Evolutionary conservation across 2,113 vertebrate species (phyloP).

Genomic region (Calidris pygmaea): DNA sequence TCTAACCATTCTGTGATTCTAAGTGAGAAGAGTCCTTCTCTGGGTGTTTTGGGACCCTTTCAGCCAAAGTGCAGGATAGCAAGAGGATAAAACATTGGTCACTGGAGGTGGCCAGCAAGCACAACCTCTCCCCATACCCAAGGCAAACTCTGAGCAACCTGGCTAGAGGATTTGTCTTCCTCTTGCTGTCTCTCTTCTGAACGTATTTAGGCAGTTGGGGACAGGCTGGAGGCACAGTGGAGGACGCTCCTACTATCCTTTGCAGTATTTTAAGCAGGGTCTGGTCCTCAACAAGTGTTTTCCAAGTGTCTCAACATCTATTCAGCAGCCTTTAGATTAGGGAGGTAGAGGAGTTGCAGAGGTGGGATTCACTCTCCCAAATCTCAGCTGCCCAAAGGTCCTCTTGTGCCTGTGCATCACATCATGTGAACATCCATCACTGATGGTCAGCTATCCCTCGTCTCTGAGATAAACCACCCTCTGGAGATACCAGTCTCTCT

Average conservation of each 20-base stretch:
- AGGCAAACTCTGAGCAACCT: neutral
- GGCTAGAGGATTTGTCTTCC: neutral
- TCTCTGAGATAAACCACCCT: neutral
- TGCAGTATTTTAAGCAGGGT: neutral
- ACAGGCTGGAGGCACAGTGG: neutral
- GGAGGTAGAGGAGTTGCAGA: neutral
- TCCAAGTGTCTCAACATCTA: neutral
- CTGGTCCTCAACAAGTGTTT: neutral
- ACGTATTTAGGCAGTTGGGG: neutral
- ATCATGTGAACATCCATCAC: neutral
- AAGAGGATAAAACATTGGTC: neutral
- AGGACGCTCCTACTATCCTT: neutral
- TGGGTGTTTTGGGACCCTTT: neutral
- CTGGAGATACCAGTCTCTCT: neutral
- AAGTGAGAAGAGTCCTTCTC: neutral
- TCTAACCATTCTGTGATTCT: neutral
- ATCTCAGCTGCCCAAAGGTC: neutral
- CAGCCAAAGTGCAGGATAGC: neutral
- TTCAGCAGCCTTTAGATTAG: neutral
- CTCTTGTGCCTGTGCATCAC: neutral
- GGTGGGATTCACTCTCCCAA: neutral
- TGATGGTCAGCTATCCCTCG: neutral
- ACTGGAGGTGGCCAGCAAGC: neutral
- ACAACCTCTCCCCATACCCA: neutral
- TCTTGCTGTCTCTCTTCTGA: neutral